Evolutionary conservation across 2,797 vertebrate genomes (phyloP).

Genomic region (Cynopterus sphinx): DNA sequence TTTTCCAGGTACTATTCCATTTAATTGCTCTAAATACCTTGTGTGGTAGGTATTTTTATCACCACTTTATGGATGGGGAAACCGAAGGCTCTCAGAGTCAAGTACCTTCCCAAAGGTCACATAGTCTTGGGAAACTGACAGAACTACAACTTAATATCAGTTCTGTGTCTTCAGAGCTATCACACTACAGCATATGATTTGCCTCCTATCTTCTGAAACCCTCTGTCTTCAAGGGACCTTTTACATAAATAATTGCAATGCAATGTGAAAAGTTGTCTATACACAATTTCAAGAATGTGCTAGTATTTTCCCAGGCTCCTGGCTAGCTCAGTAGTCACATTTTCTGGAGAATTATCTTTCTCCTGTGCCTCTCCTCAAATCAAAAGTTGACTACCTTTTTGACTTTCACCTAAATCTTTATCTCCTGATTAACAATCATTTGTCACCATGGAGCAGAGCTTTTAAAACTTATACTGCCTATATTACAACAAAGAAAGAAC

Average conservation of each 20-base stretch:
- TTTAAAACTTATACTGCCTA: conserved; percentile 27
- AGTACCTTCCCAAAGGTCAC: background rate
- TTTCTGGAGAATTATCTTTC: conserved; percentile 43
- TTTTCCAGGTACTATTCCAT: background rate
- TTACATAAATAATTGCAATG: background rate
- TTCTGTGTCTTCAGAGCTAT: background rate
- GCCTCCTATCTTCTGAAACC: background rate
- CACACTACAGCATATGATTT: background rate
- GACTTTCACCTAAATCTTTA: conserved; percentile 56
- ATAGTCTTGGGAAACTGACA: background rate
- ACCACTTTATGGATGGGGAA: background rate
- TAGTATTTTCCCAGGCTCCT: background rate
- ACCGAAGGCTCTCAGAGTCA: background rate
- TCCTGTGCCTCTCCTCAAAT: background rate
- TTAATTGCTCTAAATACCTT: background rate
- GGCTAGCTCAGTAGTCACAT: background rate
- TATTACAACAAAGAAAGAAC: conserved; percentile 17
- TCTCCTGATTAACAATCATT: conserved; percentile 56
- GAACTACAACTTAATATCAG: background rate
- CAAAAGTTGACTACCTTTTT: conserved; percentile 53
- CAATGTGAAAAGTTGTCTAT: background rate
- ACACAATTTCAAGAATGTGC: background rate
- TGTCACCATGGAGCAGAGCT: conserved; percentile 13
- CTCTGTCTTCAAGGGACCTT: background rate
- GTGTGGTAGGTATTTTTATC: background rate